Evolutionary conservation across 2,797 vertebrate genomes (phyloP).

Genomic region (Anas acuta): DNA sequence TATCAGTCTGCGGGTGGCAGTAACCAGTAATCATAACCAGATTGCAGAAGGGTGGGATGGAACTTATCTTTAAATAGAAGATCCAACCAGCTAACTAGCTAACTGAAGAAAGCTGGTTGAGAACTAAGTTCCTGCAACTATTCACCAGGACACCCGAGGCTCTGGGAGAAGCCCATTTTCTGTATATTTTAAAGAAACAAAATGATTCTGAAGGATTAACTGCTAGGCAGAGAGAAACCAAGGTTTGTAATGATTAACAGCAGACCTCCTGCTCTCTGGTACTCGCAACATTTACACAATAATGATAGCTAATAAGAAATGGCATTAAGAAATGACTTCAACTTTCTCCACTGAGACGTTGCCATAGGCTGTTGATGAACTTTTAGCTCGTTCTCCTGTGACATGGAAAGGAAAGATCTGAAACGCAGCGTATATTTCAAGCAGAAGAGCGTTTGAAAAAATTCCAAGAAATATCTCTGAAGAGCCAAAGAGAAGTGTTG

Average conservation of each 20-base stretch:
- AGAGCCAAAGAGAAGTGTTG: conserved; percentile 9
- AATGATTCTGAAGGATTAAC: conserved; percentile 58
- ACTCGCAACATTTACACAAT: conserved; percentile 47
- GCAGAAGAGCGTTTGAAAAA: conserved; percentile 24
- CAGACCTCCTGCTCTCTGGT: conserved; percentile 59
- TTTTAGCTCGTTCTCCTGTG: conserved; percentile 30
- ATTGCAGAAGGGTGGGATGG: conserved; percentile 73
- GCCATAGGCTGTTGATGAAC: conserved; percentile 65
- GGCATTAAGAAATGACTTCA: conserved; percentile 68
- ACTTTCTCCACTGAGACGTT: conserved; percentile 55
- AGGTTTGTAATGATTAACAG: conserved; percentile 64
- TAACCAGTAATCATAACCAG: conserved; percentile 85
- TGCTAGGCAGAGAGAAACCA: conserved; percentile 51
- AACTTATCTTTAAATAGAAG: conserved; percentile 69
- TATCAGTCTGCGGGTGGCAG: conserved; percentile 87
- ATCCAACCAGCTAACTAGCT: conserved; percentile 34
- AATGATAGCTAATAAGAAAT: conserved; percentile 66
- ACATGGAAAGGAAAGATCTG: conserved; percentile 14
- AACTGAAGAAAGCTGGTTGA: conserved; percentile 38
- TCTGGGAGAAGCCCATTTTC: conserved; percentile 35
- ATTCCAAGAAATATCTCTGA: conserved; percentile 40
- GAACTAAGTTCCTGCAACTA: neutral
- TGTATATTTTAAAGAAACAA: conserved; percentile 47
- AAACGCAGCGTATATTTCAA: conserved; percentile 9
- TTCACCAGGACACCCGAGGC: conserved; percentile 40